Conservation (phyloP, 1,140 invertebrate genomes). For the Drosophila micromelanica region DNA sequence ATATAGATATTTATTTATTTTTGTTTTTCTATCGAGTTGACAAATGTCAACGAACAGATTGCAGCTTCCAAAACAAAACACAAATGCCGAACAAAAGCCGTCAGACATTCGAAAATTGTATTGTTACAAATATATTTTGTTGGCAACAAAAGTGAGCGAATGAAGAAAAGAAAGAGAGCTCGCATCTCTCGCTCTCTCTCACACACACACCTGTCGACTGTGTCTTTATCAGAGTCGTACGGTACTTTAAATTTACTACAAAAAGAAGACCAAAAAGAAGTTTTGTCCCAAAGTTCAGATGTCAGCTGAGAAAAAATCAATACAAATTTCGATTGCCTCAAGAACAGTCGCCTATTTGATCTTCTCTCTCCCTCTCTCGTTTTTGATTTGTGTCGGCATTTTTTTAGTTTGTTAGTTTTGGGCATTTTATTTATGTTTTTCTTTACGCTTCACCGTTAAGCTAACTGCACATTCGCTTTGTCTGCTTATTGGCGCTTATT, state of each 20-base stretch:
- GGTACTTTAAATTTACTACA: slow-evolving; percentile 63
- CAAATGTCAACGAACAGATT: slow-evolving; percentile 78
- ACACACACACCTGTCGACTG: slow-evolving; percentile 24
- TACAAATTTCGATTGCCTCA: slow-evolving; percentile 55
- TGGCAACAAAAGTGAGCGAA: slow-evolving; percentile 46
- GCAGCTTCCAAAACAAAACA: slow-evolving; percentile 36
- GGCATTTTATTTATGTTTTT: slow-evolving; percentile 76
- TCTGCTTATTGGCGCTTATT: slow-evolving; percentile 77
- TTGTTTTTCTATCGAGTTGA: slow-evolving; percentile 30
- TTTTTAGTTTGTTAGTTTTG: slow-evolving; percentile 16
- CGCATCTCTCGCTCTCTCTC: background rate
- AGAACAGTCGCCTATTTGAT: slow-evolving; percentile 27
- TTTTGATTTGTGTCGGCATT: slow-evolving; percentile 36
- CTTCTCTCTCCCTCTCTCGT: slow-evolving; percentile 2
- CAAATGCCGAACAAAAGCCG: slow-evolving; percentile 55
- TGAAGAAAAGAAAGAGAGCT: slow-evolving; percentile 16
- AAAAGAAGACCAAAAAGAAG: slow-evolving; percentile 12
- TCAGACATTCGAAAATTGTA: slow-evolving; percentile 73
- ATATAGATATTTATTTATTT: slow-evolving; percentile 11
- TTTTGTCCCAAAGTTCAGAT: slow-evolving; percentile 63
- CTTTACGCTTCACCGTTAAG: slow-evolving; percentile 78
- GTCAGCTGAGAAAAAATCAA: slow-evolving; percentile 28
- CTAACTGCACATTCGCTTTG: slow-evolving; percentile 79
- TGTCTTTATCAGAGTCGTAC: slow-evolving; percentile 52
- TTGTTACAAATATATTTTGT: slow-evolving; percentile 54